Evolutionary conservation across 2,888 invertebrate genomes (phyloP).

Genomic region (Ceriagrion tenellum): DNA sequence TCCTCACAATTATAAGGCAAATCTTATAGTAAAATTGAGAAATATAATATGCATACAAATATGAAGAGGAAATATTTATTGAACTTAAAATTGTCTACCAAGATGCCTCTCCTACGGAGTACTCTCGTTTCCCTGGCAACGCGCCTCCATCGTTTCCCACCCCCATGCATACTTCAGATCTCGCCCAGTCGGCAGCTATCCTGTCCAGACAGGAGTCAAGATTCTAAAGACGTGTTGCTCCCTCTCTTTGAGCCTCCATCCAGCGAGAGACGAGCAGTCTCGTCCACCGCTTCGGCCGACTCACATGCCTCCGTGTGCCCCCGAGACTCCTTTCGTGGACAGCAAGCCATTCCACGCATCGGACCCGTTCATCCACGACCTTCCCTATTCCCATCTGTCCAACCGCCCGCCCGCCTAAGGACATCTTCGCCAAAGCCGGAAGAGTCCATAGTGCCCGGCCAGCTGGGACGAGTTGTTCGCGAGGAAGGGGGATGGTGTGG

Average conservation of each 20-base stretch:
- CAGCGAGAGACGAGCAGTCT: not conserved
- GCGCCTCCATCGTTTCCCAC: not conserved
- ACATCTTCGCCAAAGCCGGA: constrained; percentile 7
- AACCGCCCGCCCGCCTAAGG: not conserved
- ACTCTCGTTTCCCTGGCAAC: no score
- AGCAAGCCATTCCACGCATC: not conserved
- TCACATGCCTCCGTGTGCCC: not conserved
- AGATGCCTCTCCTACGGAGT: no score
- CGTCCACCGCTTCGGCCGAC: not conserved
- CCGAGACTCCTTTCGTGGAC: not conserved
- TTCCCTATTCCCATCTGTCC: not conserved
- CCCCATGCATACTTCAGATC: not conserved
- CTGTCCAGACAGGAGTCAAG: not conserved
- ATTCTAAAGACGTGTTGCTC: not conserved
- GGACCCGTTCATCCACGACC: not conserved
- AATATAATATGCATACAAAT: no score
- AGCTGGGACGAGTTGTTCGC: not conserved
- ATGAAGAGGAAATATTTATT: no score
- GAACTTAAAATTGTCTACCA: no score
- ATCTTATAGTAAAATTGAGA: no score
- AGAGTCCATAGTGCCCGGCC: not conserved
- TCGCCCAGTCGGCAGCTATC: not conserved
- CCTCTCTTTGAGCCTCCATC: not conserved
- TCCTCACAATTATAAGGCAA: no score
- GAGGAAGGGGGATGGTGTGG: not conserved